These are phyloP conservation scores for Imbricaverruca yamaguchii DNA, from an alignment of 2,888 invertebrate species.

Conservation along the genomic window DNA sequence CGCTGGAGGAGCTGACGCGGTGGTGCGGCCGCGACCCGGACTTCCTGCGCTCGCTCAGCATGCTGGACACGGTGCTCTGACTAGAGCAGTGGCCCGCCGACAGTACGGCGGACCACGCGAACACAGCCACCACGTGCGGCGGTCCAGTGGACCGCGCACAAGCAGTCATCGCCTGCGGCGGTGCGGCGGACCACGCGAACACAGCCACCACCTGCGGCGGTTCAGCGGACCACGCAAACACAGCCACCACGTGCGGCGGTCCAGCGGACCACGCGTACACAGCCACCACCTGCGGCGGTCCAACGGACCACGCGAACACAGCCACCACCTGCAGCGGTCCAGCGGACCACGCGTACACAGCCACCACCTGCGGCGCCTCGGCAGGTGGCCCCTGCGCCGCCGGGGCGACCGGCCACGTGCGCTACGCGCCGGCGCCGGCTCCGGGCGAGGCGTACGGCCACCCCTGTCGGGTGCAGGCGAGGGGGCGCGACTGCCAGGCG, in stretches of 20 bases:
- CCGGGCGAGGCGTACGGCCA: not conserved
- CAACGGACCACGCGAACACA: no score
- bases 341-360: not conserved
- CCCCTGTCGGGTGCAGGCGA: no score
- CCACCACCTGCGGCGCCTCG: not conserved
- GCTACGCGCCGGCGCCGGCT: not conserved
- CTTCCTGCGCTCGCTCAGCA: slow-evolving; percentile 55
- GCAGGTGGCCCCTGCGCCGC: not conserved
- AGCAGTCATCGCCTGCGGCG: no score
- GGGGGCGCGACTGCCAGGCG: no score
- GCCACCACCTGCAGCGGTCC: not conserved
- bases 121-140: not conserved
- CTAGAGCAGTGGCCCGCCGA: not conserved
- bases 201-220: no score
- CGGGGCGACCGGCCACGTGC: not conserved
- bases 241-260: not conserved
- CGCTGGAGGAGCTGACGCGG: slow-evolving; percentile 68
- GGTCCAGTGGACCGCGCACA: not conserved
- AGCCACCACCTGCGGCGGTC: no score
- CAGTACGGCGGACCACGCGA: not conserved
- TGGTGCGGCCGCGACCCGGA: slow-evolving; percentile 61
- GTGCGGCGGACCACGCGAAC: not conserved
- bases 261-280: not conserved
- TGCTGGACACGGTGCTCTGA: slow-evolving; percentile 54
- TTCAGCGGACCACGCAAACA: no score